Percentiles rank a stretch among this genome's conserved stretches.
Conservation (phyloP, 2,113 vertebrate species). For the Hippocampus guttulatus region DNA sequence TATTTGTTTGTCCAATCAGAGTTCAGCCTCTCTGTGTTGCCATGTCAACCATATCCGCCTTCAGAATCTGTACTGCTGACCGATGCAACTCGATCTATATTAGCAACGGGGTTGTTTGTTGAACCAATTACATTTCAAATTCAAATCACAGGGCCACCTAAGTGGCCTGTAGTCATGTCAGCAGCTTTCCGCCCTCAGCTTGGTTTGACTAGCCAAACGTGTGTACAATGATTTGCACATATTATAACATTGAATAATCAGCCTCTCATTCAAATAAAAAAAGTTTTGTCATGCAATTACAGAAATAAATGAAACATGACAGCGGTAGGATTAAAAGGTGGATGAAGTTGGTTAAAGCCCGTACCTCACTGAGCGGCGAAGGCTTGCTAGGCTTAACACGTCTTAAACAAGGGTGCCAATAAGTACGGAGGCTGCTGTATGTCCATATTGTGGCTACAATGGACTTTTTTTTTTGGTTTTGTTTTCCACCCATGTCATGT, state of each 20-base stretch:
- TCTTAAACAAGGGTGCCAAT: too few relatives aligned
- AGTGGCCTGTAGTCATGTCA: neutral
- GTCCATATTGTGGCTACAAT: too few relatives aligned
- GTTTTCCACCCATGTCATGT: too few relatives aligned
- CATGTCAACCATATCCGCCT: neutral
- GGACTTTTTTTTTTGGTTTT: too few relatives aligned
- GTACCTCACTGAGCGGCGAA: too few relatives aligned
- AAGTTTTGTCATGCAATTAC: neutral
- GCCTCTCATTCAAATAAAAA: neutral
- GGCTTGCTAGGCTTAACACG: too few relatives aligned
- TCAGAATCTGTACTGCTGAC: neutral
- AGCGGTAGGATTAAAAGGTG: too few relatives aligned
- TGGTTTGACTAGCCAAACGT: neutral
- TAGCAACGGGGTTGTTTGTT: neutral
- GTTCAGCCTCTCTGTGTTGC: neutral
- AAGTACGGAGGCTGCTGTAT: too few relatives aligned
- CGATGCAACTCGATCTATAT: neutral
- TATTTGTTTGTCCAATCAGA: neutral
- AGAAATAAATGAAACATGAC: neutral
- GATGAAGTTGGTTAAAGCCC: too few relatives aligned
- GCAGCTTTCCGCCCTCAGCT: neutral
- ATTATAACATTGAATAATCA: neutral
- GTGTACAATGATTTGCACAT: neutral
- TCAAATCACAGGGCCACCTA: neutral
- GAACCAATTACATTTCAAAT: neutral